Conservation (phyloP, 2,797 vertebrate genomes). For the Cossypha polioptera region DNA sequence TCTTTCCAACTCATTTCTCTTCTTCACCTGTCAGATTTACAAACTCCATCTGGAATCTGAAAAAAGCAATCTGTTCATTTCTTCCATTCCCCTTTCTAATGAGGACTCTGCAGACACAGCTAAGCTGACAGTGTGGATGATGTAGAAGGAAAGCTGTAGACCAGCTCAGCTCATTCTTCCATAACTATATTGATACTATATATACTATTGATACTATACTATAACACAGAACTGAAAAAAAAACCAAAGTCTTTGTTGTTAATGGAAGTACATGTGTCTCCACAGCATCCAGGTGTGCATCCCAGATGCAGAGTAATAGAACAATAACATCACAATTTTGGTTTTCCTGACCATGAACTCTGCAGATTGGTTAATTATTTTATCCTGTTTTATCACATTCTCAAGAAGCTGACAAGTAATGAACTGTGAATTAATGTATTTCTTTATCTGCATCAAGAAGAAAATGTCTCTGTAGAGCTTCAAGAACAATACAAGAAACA, state of each 20-base stretch:
- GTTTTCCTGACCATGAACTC: not conserved
- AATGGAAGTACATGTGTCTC: not conserved
- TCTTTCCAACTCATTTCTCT: conserved; percentile 30
- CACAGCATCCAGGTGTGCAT: not conserved
- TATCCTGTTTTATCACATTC: not conserved
- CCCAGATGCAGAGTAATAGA: not conserved
- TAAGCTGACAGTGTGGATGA: not conserved
- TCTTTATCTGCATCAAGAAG: not conserved
- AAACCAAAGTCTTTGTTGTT: not conserved
- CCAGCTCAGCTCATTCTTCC: not conserved
- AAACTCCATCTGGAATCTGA: conserved; percentile 47
- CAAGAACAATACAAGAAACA: not conserved
- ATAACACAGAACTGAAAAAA: not conserved
- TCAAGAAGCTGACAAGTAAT: not conserved
- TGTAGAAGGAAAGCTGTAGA: not conserved
- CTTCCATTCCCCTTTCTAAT: not conserved
- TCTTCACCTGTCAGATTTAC: conserved; percentile 39
- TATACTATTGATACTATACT: too few relatives aligned
- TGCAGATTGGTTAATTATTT: not conserved
- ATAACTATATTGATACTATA: not conserved
- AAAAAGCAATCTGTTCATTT: conserved; percentile 47
- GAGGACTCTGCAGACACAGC: not conserved
- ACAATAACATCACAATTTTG: not conserved
- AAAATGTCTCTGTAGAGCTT: not conserved
- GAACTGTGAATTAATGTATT: not conserved